A percentile compares a stretch with the other conserved stretches of the same genome.
phyloP scores from a whole-genome alignment of 2,888 invertebrate genomes.

The Drosophila cognata region DNA sequence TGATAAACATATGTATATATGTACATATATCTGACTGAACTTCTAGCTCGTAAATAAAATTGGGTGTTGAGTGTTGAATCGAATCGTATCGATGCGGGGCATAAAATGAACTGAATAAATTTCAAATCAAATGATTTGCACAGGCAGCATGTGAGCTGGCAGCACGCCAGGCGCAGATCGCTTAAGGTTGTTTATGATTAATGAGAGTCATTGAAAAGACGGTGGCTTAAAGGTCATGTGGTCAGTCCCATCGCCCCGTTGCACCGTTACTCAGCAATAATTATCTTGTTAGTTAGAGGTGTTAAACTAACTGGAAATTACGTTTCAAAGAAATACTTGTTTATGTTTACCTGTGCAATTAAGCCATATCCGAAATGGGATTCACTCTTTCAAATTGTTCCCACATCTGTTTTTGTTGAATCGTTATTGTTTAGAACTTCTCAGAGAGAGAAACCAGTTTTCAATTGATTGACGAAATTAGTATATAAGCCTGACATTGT shows the following conservation, averaged over 20 bases:
- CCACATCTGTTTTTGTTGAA: background rate
- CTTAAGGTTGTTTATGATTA: slow-evolving; percentile 9
- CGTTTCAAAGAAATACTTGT: slow-evolving; percentile 10
- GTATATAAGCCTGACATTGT: slow-evolving; percentile 22
- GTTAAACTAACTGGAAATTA: slow-evolving; percentile 11
- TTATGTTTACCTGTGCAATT: background rate
- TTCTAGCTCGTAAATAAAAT: slow-evolving; percentile 12
- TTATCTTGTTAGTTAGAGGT: background rate
- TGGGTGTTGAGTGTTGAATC: slow-evolving; percentile 16
- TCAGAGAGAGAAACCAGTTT: slow-evolving; percentile 23
- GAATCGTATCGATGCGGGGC: slow-evolving; percentile 51
- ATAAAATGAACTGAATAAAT: slow-evolving; percentile 32
- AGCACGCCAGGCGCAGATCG: background rate
- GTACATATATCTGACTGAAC: slow-evolving; percentile 16
- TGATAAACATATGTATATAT: slow-evolving; percentile 12
- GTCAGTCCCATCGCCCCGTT: background rate
- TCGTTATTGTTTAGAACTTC: slow-evolving; percentile 2
- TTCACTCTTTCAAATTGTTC: background rate
- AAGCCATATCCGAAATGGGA: background rate
- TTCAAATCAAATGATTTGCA: slow-evolving; percentile 9
- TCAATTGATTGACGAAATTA: background rate
- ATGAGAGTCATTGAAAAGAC: slow-evolving; percentile 7
- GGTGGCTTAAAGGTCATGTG: slow-evolving; percentile 14
- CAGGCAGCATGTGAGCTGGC: slow-evolving; percentile 2
- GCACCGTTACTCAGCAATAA: background rate